Base-by-base conservation (phyloP, 2,113 vertebrate genomes). In the Nerophis lumbriciformis region DNA sequence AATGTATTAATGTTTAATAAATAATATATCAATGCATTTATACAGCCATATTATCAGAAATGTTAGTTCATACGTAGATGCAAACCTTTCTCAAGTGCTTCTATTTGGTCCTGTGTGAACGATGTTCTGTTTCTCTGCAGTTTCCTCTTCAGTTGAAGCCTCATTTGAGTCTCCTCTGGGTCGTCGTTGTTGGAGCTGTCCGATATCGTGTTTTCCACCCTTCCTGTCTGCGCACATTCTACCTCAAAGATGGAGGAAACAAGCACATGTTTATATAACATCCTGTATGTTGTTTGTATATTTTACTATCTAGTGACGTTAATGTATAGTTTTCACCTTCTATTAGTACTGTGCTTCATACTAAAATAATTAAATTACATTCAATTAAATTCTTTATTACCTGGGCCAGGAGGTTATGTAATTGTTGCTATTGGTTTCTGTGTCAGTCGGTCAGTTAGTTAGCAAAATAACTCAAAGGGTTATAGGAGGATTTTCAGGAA, bases 21-120 rank as follows among this genome's bases (percentile, higher is more conserved):
- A 28, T 28, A 28, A 3, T 28, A 28, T 28, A 28, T 28, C 21
- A 28, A 9, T 42, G 39, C 39, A 7, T 8, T 9, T 7, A 42
- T 8, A 42, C 6, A 9, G 39, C 39, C 39, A 42, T 42, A 42
- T 42, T 42, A 10, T 44, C 16, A 19, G 5, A 60, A 60, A 7
- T 36, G 9, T 13, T 16, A 3, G 9, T 16, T 8, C 19, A 19
- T 47, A 35, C 13, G 42, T 8, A 7, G 48, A 50, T 45, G 3
- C 13, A 53, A 35, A 97, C 97, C 97, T 93, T 99, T 99, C 90
- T 99, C 97, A 81, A 99, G 91, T 50, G 96, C 97, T 83, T 98
- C 96, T 53, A 99, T 99, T 90, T 99, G 97, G 80, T 99, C 97
- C 85, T 99, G 97, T 65, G 95, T 98, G 74, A 99, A 99, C 8